Evolutionary conservation across 2,888 invertebrate species (phyloP).

Genomic region (Watsonalla cultraria): DNA sequence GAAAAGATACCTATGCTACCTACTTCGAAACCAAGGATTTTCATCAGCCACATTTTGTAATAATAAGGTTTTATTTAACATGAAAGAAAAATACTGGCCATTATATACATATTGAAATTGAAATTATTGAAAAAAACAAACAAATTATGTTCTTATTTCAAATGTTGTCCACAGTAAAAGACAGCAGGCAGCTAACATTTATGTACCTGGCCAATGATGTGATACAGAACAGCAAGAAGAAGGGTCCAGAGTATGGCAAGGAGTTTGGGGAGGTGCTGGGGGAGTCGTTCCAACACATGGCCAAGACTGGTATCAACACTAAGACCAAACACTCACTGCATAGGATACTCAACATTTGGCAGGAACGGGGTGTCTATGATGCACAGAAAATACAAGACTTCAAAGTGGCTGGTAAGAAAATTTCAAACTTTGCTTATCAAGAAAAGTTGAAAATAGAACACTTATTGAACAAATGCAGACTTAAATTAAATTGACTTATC

Average conservation of each 20-base stretch:
- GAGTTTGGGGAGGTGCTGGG: constrained; percentile 90
- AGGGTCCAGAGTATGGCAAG: constrained; percentile 96
- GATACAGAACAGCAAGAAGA: constrained; percentile 98
- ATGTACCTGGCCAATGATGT: constrained; percentile 99
- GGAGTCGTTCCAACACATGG: constrained; percentile 92
- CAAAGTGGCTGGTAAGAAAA: constrained; percentile 77
- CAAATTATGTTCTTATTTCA: too few relatives aligned
- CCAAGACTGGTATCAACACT: constrained; percentile 84
- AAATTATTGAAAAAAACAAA: too few relatives aligned
- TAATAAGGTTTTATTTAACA: too few relatives aligned
- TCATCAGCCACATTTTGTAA: too few relatives aligned
- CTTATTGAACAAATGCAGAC: too few relatives aligned
- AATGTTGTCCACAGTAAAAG: constrained; percentile 81
- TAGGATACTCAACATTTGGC: constrained; percentile 94
- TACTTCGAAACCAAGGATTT: too few relatives aligned
- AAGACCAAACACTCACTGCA: constrained; percentile 89
- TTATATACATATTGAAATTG: not conserved
- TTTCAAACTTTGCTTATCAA: not conserved
- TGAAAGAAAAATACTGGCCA: too few relatives aligned
- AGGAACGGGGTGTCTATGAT: constrained; percentile 93
- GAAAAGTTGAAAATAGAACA: too few relatives aligned
- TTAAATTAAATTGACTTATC: too few relatives aligned
- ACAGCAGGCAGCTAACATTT: constrained; percentile 91
- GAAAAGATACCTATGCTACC: too few relatives aligned
- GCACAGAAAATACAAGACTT: constrained; percentile 88